These are phyloP conservation scores for Drosophila mimica DNA, from an alignment of 2,888 invertebrate species.

Conservation along the genomic window DNA sequence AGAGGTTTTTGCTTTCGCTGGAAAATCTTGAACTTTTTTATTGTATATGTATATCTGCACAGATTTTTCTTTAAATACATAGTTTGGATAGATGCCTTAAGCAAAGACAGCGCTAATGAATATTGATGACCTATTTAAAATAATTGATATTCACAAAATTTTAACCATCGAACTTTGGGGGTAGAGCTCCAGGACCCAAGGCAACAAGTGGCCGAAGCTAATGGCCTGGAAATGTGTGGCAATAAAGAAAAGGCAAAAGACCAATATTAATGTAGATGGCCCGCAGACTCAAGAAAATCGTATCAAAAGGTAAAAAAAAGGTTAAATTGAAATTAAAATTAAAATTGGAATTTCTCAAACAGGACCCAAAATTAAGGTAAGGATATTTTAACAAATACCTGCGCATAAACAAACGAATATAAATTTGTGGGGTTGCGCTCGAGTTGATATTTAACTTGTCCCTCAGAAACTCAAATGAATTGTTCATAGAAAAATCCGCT, in stretches of 20 bases:
- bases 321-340: slow-evolving; percentile 22
- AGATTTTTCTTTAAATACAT: neutral
- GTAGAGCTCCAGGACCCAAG: neutral
- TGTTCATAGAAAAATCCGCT: slow-evolving; percentile 8
- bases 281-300: slow-evolving; percentile 28
- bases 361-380: neutral
- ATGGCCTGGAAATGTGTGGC: slow-evolving; percentile 66
- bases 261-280: slow-evolving; percentile 59
- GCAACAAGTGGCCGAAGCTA: slow-evolving; percentile 60
- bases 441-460: neutral
- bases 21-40: neutral
- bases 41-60: neutral
- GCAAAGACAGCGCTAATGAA: neutral
- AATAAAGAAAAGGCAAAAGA: slow-evolving; percentile 10
- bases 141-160: neutral
- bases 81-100: neutral
- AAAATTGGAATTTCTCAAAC: slow-evolving; percentile 22
- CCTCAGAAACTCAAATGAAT: neutral
- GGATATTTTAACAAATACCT: neutral
- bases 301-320: slow-evolving; percentile 45
- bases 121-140: neutral
- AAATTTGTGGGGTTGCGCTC: neutral
- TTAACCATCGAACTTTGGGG: neutral
- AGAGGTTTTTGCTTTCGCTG: neutral
- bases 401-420: neutral